phyloP scores from a whole-genome alignment of 2,888 invertebrate genomes.

The Chrysodeixis includens region DNA sequence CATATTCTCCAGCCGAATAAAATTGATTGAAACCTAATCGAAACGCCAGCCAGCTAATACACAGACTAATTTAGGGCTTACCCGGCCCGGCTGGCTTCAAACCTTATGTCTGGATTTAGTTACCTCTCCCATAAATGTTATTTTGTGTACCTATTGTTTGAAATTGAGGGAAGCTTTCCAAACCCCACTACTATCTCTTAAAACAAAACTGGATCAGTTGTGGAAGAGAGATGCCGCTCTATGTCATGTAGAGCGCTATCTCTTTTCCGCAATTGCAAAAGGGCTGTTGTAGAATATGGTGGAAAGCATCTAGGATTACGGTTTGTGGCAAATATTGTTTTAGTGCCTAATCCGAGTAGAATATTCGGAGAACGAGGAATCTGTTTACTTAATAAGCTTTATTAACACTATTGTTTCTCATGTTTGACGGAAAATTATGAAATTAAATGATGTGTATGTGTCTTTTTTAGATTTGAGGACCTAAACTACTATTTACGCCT shows the following conservation, averaged over 20 bases:
- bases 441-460: no score
- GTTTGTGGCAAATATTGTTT: slow-evolving; percentile 12
- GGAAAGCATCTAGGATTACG: slow-evolving; percentile 16
- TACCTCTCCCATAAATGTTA: slow-evolving; percentile 18
- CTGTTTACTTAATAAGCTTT: background rate
- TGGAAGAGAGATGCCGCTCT: no score
- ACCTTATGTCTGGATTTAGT: slow-evolving; percentile 27
- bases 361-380: background rate
- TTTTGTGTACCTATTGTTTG: slow-evolving; percentile 23
- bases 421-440: no score
- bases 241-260: no score
- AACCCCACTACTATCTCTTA: no score
- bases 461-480: no score
- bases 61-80: slow-evolving; percentile 42
- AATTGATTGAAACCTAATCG: slow-evolving; percentile 23
- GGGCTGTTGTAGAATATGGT: background rate
- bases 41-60: slow-evolving; percentile 27
- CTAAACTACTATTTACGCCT: no score
- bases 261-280: no score
- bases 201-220: no score
- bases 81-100: background rate
- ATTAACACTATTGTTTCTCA: background rate
- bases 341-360: background rate
- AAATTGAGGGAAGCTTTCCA: slow-evolving; percentile 14
- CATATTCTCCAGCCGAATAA: background rate